Conservation (phyloP, 37 sponge, comb jelly and placozoan genomes). For the Tethya wilhelma region DNA sequence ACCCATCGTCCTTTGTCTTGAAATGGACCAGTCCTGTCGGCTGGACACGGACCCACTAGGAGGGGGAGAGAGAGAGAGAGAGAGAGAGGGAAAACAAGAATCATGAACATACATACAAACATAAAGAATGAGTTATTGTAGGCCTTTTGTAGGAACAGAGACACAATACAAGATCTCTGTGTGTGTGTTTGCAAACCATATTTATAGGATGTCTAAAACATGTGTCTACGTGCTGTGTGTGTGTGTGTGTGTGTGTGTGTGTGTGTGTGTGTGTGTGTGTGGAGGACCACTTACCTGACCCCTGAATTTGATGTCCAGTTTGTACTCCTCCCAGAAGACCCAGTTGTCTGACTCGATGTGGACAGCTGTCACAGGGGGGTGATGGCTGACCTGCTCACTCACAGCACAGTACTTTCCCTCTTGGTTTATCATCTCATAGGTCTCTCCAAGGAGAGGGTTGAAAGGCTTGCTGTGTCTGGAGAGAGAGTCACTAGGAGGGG, state of each 20-base stretch:
- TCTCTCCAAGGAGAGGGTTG: conserved; percentile 96
- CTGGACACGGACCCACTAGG: conserved; percentile 69
- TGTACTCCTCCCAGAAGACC: conserved; percentile 95
- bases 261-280: background rate
- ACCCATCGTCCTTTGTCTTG: conserved; percentile 56
- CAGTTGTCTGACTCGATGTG: conserved; percentile 83
- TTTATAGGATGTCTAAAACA: no score
- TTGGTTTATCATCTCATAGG: conserved; percentile 80
- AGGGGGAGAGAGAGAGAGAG: background rate
- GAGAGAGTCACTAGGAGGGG: conserved; percentile 53
- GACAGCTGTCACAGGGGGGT: conserved; percentile 93
- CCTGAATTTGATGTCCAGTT: conserved; percentile 90
- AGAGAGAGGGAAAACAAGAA: background rate
- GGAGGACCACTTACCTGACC: conserved; percentile 82
- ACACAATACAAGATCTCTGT: no score
- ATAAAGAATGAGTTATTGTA: no score
- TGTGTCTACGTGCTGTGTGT: conserved; percentile 28
- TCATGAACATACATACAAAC: no score
- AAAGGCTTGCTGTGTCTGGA: conserved; percentile 95
- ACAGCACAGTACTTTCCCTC: conserved; percentile 61
- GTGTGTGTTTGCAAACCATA: conserved; percentile 53
- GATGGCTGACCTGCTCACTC: conserved; percentile 92
- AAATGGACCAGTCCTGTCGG: conserved; percentile 92
- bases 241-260: conserved; percentile 23
- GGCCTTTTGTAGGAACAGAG: no score